Conservation (phyloP, 2,888 invertebrate genomes). For the Volucella inanis region DNA sequence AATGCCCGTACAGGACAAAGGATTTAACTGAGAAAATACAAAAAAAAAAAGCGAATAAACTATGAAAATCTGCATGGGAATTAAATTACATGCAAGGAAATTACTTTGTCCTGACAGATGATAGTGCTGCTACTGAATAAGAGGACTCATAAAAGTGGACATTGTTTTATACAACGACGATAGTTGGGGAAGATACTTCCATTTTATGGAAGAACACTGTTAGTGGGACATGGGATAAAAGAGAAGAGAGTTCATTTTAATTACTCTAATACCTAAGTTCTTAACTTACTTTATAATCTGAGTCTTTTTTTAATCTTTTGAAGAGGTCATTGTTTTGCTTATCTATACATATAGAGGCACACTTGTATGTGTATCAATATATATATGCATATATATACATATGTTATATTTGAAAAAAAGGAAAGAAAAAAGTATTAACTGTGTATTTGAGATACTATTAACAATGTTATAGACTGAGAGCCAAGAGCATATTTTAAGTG, state of each 20-base stretch:
- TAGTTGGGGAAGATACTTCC: constrained; percentile 36
- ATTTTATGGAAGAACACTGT: constrained; percentile 17
- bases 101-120: constrained; percentile 60
- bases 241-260: constrained; percentile 66
- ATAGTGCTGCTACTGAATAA: constrained; percentile 51
- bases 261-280: constrained; percentile 70
- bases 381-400: constrained; percentile 36
- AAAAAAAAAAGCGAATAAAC: constrained; percentile 17
- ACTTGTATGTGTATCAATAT: constrained; percentile 28
- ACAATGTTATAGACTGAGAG: too few relatives aligned
- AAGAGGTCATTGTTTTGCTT: constrained; percentile 7
- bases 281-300: constrained; percentile 57
- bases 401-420: neutral
- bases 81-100: constrained; percentile 67
- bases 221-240: constrained; percentile 18
- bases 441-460: too few relatives aligned
- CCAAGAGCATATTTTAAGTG: too few relatives aligned
- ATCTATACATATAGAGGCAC: neutral
- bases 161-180: constrained; percentile 50
- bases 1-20: constrained; percentile 46
- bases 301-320: constrained; percentile 58
- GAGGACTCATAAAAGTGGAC: constrained; percentile 59
- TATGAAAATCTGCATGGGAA: constrained; percentile 61
- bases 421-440: too few relatives aligned
- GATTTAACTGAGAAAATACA: constrained; percentile 46